These are phyloP conservation scores for Brachyptera putata DNA, from an alignment of 2,888 invertebrate species.

Conservation along the genomic window DNA sequence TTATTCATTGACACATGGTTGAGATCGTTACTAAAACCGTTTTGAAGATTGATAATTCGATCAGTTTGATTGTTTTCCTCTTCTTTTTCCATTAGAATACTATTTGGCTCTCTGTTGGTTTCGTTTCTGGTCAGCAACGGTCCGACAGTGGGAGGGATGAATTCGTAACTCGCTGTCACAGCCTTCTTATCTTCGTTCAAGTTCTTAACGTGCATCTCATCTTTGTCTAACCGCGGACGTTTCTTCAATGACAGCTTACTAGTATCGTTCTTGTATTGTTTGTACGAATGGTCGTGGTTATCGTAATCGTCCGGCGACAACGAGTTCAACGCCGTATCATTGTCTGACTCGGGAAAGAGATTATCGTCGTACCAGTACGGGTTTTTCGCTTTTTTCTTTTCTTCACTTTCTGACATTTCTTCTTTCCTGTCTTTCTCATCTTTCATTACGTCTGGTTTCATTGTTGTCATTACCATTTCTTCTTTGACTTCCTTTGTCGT, in stretches of 20 bases:
- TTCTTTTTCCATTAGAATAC: neutral
- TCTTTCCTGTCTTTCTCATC: neutral
- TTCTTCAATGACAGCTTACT: slow-evolving; percentile 36
- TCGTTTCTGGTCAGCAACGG: neutral
- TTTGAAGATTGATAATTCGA: neutral
- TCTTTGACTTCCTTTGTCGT: neutral
- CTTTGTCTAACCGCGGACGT: slow-evolving; percentile 49
- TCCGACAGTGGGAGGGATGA: neutral
- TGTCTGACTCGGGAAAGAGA: neutral
- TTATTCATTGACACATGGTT: neutral
- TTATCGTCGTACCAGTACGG: neutral
- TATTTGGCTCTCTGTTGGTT: neutral
- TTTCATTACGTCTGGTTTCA: neutral
- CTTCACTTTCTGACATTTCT: neutral
- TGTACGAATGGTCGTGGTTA: neutral
- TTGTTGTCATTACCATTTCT: neutral
- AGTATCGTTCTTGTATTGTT: neutral
- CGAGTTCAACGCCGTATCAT: neutral
- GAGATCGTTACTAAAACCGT: neutral
- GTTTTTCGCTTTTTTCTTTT: neutral
- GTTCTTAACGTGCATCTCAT: slow-evolving; percentile 50
- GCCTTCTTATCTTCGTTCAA: slow-evolving; percentile 37
- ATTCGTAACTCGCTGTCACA: neutral
- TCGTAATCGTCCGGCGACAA: slow-evolving; percentile 11
- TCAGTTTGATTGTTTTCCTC: neutral